phyloP scores from a whole-genome alignment of 2,888 invertebrate species.

The Thymelicus lineola region DNA sequence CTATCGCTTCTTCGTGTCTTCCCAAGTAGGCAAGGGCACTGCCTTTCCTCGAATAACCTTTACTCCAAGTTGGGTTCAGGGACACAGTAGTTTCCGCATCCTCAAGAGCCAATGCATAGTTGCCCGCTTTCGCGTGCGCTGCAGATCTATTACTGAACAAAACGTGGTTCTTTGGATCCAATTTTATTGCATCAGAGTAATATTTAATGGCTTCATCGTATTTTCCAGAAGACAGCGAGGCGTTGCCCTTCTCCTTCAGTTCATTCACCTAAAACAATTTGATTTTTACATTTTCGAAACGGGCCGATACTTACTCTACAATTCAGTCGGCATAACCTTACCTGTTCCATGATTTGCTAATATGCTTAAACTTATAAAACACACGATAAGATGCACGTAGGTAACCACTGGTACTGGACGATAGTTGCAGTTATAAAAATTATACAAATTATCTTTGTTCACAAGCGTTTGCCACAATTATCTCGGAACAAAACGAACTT shows the following conservation, averaged over 20 bases:
- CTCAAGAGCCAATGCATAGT: constrained; percentile 90
- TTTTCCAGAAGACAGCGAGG: constrained; percentile 91
- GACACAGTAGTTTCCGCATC: constrained; percentile 94
- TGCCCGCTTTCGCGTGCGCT: constrained; percentile 92
- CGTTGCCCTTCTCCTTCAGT: constrained; percentile 95
- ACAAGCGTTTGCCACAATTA: constrained; percentile 35
- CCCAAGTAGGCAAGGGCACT: constrained; percentile 92
- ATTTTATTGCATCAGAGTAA: constrained; percentile 92
- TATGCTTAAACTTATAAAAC: constrained; percentile 31
- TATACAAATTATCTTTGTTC: constrained; percentile 42
- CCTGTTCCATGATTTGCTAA: constrained; percentile 72
- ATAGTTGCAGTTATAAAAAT: constrained; percentile 23
- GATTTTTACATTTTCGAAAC: constrained; percentile 17
- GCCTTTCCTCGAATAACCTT: constrained; percentile 95
- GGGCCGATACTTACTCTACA: constrained; percentile 29
- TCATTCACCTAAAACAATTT: constrained; percentile 87
- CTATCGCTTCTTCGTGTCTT: constrained; percentile 89
- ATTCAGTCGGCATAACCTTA: constrained; percentile 68
- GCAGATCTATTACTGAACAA: constrained; percentile 96
- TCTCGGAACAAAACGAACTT: constrained; percentile 42
- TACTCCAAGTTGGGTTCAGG: constrained; percentile 94
- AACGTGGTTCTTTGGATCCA: constrained; percentile 94
- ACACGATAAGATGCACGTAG: constrained; percentile 5
- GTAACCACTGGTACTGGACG: constrained; percentile 22
- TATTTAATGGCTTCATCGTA: constrained; percentile 91